Base-by-base conservation (phyloP, 2,888 invertebrate genomes). In the Amiota minor region DNA sequence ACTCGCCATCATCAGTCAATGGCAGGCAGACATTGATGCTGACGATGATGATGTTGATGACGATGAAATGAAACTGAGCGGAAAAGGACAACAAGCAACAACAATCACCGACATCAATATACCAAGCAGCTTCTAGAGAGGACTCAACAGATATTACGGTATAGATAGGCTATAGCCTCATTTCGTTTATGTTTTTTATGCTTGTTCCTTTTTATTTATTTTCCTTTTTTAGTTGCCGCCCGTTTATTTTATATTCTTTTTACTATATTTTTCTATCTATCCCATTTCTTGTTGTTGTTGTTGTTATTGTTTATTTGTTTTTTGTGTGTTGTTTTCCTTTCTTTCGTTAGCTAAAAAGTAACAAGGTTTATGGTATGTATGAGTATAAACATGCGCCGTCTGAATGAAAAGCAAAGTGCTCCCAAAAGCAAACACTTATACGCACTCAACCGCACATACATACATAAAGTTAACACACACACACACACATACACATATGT, bases 81-180 rank as follows among this genome's bases (percentile, higher is more conserved):
- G 35, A 35, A 35, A 35, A 35, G 35, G 35, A 35, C 35, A 50
- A 67, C 70, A 55, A 47, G 45, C 59, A 55, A 35, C 35, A 35
- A 35, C 35, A 35, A 35, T 8, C 2, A 35, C 2, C 35, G 6
- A 35, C 35, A 35, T 35, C 2, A 35, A 35, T 35, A 35, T 3
- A 35, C 35, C 35, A 35, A 35, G 6, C 35, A 35, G 2, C 35
- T 35, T 35, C 6, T 35, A 35, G 6, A 35, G 35, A 20, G 23
- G 50, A 53, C 53, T 68, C 67, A 68, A 68, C 47, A 64, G 71
- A 83, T 82, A 82, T 75, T 18, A 16, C 20, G 61, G 82, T 83
- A 82, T 76, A 82, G 82, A 84, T 82, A 81, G 78, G 78, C 81
- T 81, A 74, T 71, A 75, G 77, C 75, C 76, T 75, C 76, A 59